These are phyloP conservation scores for Tyrophagus putrescentiae DNA, from an alignment of 1,140 invertebrate genomes.

Conservation along the genomic window DNA sequence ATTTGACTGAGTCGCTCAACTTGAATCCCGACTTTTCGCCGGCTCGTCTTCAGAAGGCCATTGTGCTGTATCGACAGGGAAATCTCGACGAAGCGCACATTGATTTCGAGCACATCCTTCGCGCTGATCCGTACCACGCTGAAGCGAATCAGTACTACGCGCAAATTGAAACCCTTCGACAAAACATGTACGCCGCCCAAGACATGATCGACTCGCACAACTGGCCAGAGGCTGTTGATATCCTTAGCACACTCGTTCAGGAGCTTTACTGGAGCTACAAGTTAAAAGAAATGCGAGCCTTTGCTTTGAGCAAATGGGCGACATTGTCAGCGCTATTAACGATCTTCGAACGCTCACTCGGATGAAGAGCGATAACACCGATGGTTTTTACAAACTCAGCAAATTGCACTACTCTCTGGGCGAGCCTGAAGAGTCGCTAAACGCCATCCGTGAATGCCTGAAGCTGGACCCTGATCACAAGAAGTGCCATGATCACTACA, in stretches of 20 bases:
- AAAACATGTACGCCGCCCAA: conserved; percentile 51
- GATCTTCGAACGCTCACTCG: conserved; percentile 82
- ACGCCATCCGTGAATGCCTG: conserved; percentile 88
- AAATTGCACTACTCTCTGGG: conserved; percentile 73
- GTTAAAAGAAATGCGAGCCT: conserved; percentile 66
- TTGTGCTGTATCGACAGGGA: conserved; percentile 75
- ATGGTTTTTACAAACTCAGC: conserved; percentile 67
- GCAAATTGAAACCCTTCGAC: conserved; percentile 46
- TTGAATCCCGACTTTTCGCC: conserved; percentile 85
- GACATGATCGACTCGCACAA: conserved; percentile 49
- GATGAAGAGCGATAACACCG: conserved; percentile 75
- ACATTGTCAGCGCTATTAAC: conserved; percentile 68
- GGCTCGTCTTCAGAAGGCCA: conserved; percentile 68
- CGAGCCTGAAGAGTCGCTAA: conserved; percentile 73
- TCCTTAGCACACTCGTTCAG: conserved; percentile 48
- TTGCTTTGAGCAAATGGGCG: conserved; percentile 61
- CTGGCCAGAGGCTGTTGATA: conserved; percentile 49
- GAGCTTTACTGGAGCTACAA: conserved; percentile 69
- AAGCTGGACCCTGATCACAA: conserved; percentile 96
- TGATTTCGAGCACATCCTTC: conserved; percentile 62
- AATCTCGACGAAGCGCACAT: conserved; percentile 59
- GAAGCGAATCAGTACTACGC: conserved; percentile 52
- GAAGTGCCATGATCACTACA: conserved; percentile 88
- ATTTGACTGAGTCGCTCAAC: conserved; percentile 79
- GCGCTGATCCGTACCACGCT: conserved; percentile 55